phyloP scores from a whole-genome alignment of 2,888 invertebrate genomes.

The Adelphocoris suturalis region DNA sequence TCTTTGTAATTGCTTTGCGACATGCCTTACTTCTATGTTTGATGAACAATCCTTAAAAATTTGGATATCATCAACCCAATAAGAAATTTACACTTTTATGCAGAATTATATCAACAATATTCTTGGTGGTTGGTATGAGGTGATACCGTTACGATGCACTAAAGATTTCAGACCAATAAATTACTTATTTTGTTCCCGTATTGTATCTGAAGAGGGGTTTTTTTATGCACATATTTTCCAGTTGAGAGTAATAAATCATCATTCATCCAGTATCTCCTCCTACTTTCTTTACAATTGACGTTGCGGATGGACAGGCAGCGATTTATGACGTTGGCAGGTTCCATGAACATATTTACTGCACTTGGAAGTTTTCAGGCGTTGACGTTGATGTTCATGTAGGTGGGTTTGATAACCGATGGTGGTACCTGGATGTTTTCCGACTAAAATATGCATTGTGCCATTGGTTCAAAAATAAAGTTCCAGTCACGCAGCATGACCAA shows the following conservation, averaged over 20 bases:
- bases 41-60: too few relatives aligned
- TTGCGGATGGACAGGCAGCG: background rate
- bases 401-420: background rate
- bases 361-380: background rate
- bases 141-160: background rate
- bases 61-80: too few relatives aligned
- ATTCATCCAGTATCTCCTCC: background rate
- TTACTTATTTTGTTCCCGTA: background rate
- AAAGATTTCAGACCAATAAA: background rate
- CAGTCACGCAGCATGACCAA: too few relatives aligned
- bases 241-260: conserved; percentile 7
- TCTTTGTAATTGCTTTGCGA: too few relatives aligned
- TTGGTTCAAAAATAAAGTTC: too few relatives aligned
- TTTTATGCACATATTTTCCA: background rate
- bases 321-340: background rate
- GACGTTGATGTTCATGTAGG: background rate
- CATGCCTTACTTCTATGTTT: too few relatives aligned
- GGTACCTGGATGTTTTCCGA: background rate
- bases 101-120: too few relatives aligned
- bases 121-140: too few relatives aligned
- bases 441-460: too few relatives aligned
- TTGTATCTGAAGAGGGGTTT: background rate
- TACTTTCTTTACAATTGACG: background rate
- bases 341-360: conserved; percentile 14
- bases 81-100: too few relatives aligned